phyloP scores from a whole-genome alignment of 2,797 vertebrate genomes.

The Muscicapa comitata region DNA sequence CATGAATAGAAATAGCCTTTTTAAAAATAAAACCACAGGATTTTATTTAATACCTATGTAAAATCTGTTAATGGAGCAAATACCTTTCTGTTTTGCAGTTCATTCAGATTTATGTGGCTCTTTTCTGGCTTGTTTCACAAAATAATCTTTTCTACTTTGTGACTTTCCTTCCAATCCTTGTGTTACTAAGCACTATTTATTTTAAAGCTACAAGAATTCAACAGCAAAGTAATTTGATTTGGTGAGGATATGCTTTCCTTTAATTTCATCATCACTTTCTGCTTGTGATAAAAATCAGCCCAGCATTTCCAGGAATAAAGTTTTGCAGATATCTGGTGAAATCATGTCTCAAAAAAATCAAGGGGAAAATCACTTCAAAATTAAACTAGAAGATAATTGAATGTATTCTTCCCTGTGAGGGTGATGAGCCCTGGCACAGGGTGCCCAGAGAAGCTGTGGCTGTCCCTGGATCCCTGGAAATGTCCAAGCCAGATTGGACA shows the following conservation, averaged over 20 bases:
- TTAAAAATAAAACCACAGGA: background rate
- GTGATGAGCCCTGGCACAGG: rapidly evolving
- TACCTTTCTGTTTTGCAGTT: background rate
- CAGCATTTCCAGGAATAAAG: background rate
- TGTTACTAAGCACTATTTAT: background rate
- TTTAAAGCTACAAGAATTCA: background rate
- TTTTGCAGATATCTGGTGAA: background rate
- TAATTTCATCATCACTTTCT: background rate
- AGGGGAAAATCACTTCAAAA: background rate
- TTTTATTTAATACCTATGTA: slow-evolving; percentile 11
- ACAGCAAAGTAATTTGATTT: background rate
- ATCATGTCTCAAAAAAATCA: background rate
- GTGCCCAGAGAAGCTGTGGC: background rate
- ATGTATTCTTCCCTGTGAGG: background rate
- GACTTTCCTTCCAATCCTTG: background rate
- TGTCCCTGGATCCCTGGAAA: background rate
- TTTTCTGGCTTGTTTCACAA: slow-evolving; percentile 1
- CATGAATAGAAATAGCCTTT: background rate
- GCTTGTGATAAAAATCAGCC: background rate
- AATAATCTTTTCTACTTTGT: background rate
- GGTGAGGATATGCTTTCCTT: background rate
- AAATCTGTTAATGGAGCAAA: slow-evolving; percentile 5
- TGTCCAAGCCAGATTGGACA: background rate
- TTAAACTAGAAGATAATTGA: background rate
- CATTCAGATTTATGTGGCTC: slow-evolving; percentile 17